Conservation (phyloP, 2,113 vertebrate species). For the Paralichthys olivaceus region DNA sequence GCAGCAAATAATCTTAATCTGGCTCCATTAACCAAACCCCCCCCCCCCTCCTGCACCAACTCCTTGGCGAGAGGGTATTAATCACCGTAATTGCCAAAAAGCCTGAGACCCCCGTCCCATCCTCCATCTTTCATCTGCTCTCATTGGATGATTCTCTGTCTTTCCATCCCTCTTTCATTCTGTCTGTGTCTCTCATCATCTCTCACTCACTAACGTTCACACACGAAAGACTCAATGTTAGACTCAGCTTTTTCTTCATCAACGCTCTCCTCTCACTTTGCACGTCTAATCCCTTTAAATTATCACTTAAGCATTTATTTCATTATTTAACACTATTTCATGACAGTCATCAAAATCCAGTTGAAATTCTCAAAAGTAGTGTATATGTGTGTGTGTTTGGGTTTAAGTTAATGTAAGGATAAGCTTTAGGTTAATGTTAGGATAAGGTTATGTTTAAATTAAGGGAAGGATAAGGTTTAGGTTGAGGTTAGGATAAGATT, state of each 20-base stretch:
- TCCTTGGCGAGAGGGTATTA: constrained; percentile 62
- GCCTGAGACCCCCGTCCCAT: constrained; percentile 45
- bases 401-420: too few species aligned
- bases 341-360: constrained; percentile 49
- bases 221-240: constrained; percentile 34
- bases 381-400: background rate
- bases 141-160: background rate
- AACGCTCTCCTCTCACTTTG: constrained; percentile 43
- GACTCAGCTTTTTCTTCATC: constrained; percentile 26
- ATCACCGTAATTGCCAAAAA: constrained; percentile 78
- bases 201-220: constrained; percentile 4
- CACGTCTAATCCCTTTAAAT: constrained; percentile 72
- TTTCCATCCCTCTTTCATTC: background rate
- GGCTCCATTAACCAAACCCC: constrained; percentile 67
- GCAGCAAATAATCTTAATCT: constrained; percentile 76
- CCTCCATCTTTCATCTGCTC: constrained; percentile 26
- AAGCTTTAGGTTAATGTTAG: too few species aligned
- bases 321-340: constrained; percentile 64
- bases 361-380: constrained; percentile 23
- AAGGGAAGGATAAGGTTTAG: too few species aligned
- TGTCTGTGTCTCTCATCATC: background rate
- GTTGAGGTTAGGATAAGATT: too few species aligned
- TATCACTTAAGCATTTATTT: constrained; percentile 71
- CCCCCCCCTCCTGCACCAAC: background rate
- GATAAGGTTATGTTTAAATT: too few species aligned